Percentiles rank a stretch among this genome's conserved stretches.
phyloP scores from a whole-genome alignment of 2,888 invertebrate genomes.

The Amitus sp. region DNA sequence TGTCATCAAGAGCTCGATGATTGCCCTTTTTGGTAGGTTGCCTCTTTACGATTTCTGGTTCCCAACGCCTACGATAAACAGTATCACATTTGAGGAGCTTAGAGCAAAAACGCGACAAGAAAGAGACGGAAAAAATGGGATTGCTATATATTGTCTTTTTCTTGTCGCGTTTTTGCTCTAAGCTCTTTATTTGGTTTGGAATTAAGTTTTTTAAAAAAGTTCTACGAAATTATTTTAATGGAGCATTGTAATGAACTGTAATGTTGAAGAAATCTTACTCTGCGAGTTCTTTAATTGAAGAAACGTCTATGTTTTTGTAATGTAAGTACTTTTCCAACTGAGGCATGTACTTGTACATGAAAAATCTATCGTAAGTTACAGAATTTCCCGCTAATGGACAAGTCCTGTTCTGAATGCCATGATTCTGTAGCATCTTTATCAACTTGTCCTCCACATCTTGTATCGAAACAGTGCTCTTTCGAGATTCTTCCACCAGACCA shows the following conservation, averaged over 20 bases:
- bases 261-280: slow-evolving; percentile 60
- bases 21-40: slow-evolving; percentile 73
- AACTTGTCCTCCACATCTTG: slow-evolving; percentile 77
- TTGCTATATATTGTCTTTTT: no score
- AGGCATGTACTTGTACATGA: slow-evolving; percentile 87
- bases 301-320: slow-evolving; percentile 93
- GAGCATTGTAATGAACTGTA: background rate
- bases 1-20: slow-evolving; percentile 85
- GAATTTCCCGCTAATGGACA: slow-evolving; percentile 90
- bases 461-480: slow-evolving; percentile 74
- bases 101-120: no score
- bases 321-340: slow-evolving; percentile 81
- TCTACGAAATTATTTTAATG: no score
- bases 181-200: no score
- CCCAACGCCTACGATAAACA: slow-evolving; percentile 85
- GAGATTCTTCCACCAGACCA: slow-evolving; percentile 81
- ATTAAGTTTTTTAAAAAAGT: no score
- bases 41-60: slow-evolving; percentile 69
- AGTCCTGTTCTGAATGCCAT: slow-evolving; percentile 66
- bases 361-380: slow-evolving; percentile 86
- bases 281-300: slow-evolving; percentile 85
- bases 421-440: slow-evolving; percentile 75
- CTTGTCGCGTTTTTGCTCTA: no score
- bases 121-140: no score
- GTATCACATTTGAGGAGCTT: no score